Conservation (phyloP, 2,888 invertebrate species). For the Stenoptilia bipunctidactyla region DNA sequence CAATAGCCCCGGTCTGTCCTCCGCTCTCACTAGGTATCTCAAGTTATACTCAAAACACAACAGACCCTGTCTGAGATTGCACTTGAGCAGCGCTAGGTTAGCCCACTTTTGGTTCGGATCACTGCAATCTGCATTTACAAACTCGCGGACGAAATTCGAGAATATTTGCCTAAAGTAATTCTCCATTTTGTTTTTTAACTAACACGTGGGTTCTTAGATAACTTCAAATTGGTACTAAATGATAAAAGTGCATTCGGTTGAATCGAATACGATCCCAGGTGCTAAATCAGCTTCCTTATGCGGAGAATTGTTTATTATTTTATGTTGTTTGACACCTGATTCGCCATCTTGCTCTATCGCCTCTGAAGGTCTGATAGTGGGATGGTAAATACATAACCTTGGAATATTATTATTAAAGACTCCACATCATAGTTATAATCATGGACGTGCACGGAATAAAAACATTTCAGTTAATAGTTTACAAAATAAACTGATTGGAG, state of each 20-base stretch:
- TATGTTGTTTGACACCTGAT: slow-evolving; percentile 21
- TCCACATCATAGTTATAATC: too few species aligned
- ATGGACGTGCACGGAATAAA: too few species aligned
- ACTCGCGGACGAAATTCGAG: slow-evolving; percentile 23
- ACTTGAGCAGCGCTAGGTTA: slow-evolving; percentile 37
- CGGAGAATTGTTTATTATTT: slow-evolving; percentile 42
- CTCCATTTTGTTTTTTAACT: slow-evolving; percentile 16
- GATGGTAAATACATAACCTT: too few species aligned
- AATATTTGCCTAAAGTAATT: slow-evolving; percentile 20
- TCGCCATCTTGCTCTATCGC: too few species aligned
- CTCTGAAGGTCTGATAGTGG: too few species aligned
- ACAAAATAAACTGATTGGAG: too few species aligned
- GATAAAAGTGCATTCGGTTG: too few species aligned
- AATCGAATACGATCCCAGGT: slow-evolving; percentile 1
- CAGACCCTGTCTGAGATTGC: slow-evolving; percentile 31
- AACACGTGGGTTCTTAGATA: too few species aligned
- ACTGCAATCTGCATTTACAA: slow-evolving; percentile 22
- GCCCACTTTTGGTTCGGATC: slow-evolving; percentile 40
- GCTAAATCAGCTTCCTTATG: slow-evolving; percentile 35
- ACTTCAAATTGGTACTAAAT: too few species aligned
- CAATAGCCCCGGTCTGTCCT: slow-evolving; percentile 22
- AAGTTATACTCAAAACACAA: slow-evolving; percentile 31
- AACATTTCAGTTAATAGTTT: too few species aligned
- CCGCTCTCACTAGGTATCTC: slow-evolving; percentile 18
- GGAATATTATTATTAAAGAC: too few species aligned